Percentiles rank a stretch among this genome's conserved stretches.
Evolutionary conservation across 2,797 vertebrate genomes (phyloP).

Genomic region (Sebastes hopkinsi): DNA sequence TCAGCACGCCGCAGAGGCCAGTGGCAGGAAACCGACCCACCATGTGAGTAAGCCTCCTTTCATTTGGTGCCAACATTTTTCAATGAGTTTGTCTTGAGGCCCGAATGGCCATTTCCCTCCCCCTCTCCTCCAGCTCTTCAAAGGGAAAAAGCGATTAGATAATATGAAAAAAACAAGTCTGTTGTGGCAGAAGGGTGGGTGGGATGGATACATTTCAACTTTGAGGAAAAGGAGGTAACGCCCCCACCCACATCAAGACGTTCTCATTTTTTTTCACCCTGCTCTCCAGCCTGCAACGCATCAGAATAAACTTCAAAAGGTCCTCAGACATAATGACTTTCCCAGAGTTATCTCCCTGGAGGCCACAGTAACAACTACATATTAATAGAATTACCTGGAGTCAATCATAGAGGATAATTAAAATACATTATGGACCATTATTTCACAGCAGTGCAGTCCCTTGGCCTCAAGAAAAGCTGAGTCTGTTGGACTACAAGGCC

Average conservation of each 20-base stretch:
- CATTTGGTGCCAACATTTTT: constrained; percentile 87
- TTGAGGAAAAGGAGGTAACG: constrained; percentile 85
- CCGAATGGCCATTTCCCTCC: constrained; percentile 81
- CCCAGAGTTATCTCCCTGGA: constrained; percentile 78
- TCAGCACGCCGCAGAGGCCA: constrained; percentile 83
- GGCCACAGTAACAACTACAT: constrained; percentile 78
- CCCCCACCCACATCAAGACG: constrained; percentile 79
- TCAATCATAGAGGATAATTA: constrained; percentile 73
- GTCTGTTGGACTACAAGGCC: constrained; percentile 45
- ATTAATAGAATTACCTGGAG: constrained; percentile 83
- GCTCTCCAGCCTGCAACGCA: constrained; percentile 69
- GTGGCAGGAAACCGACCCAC: constrained; percentile 87
- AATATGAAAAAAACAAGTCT: constrained; percentile 85
- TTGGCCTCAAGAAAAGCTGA: constrained; percentile 40
- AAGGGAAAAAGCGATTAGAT: constrained; percentile 82
- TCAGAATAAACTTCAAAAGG: constrained; percentile 82
- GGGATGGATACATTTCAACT: constrained; percentile 83
- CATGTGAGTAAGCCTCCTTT: constrained; percentile 85
- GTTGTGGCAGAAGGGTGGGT: constrained; percentile 84
- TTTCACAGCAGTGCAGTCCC: constrained; percentile 41
- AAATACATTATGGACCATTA: constrained; percentile 72
- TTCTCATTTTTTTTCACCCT: constrained; percentile 49
- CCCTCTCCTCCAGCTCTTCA: constrained; percentile 78
- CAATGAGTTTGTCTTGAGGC: constrained; percentile 86
- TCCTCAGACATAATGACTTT: constrained; percentile 77